A percentile compares a stretch with the other conserved stretches of the same genome.
Conservation (phyloP, 2,113 vertebrate genomes). For the Prunella fulvescens region DNA sequence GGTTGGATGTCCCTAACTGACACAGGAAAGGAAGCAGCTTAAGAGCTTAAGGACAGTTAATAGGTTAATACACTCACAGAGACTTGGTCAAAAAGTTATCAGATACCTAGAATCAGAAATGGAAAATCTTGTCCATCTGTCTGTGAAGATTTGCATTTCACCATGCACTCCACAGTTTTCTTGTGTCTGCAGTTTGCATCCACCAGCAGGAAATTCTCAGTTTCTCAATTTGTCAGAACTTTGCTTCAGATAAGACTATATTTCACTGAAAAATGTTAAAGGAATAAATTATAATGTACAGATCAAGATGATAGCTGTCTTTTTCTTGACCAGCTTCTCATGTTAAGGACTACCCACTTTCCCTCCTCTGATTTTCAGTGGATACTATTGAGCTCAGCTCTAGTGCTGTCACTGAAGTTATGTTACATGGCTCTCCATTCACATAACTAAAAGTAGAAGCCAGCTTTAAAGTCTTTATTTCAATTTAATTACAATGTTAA, state of each 20-base stretch:
- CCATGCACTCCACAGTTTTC: neutral
- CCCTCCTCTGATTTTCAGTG: neutral
- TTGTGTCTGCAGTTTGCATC: neutral
- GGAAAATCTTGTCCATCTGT: neutral
- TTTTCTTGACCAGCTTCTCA: neutral
- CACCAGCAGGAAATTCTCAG: neutral
- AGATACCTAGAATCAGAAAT: neutral
- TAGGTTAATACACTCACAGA: neutral
- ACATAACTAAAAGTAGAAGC: neutral
- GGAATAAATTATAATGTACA: neutral
- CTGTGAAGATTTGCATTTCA: neutral
- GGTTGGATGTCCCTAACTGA: neutral
- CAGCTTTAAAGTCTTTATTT: neutral
- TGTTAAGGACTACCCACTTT: rapidly evolving
- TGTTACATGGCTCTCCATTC: neutral
- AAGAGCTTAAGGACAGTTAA: neutral
- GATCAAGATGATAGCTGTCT: neutral
- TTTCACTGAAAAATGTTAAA: neutral
- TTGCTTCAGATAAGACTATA: neutral
- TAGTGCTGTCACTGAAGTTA: neutral
- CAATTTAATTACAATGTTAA: neutral
- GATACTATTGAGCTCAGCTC: neutral
- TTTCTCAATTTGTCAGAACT: neutral
- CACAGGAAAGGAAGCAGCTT: neutral
- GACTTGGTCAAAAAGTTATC: neutral